Conservation (phyloP, 92 coral and sea anemone species). For the Epizoanthus ramosus region DNA sequence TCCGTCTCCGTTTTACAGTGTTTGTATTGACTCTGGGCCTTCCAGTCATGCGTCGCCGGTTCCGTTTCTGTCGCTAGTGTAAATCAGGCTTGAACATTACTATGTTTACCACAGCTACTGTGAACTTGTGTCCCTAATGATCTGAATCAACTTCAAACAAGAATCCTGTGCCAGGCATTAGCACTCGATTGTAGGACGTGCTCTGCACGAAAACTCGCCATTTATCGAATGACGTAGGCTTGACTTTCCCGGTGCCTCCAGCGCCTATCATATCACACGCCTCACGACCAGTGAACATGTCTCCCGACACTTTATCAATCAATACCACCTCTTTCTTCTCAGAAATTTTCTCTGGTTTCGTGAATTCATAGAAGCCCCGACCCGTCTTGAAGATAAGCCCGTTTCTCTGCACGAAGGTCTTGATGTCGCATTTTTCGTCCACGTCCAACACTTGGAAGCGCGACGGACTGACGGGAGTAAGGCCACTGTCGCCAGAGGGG, state of each 20-base stretch:
- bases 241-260: slow-evolving; percentile 75
- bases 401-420: slow-evolving; percentile 86
- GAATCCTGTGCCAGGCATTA: slow-evolving; percentile 93
- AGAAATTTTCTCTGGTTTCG: slow-evolving; percentile 95
- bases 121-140: slow-evolving; percentile 38
- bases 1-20: too few species aligned
- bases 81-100: too few species aligned
- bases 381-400: slow-evolving; percentile 87
- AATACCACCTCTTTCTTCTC: slow-evolving; percentile 95
- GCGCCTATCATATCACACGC: slow-evolving; percentile 96
- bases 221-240: slow-evolving; percentile 84
- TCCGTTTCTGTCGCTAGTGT: too few species aligned
- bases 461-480: slow-evolving; percentile 85
- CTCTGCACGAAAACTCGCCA: slow-evolving; percentile 99
- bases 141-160: slow-evolving; percentile 93
- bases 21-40: too few species aligned
- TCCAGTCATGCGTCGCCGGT: too few species aligned
- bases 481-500: slow-evolving; percentile 50
- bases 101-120: too few species aligned
- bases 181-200: slow-evolving; percentile 92
- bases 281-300: slow-evolving; percentile 93
- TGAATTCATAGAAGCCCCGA: slow-evolving; percentile 94
- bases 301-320: slow-evolving; percentile 87
- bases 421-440: slow-evolving; percentile 90
- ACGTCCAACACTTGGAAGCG: slow-evolving; percentile 95